Percentiles rank a stretch among this genome's conserved stretches.
Conservation (phyloP, 1,140 invertebrate genomes). For the Cyclina sinensis region DNA sequence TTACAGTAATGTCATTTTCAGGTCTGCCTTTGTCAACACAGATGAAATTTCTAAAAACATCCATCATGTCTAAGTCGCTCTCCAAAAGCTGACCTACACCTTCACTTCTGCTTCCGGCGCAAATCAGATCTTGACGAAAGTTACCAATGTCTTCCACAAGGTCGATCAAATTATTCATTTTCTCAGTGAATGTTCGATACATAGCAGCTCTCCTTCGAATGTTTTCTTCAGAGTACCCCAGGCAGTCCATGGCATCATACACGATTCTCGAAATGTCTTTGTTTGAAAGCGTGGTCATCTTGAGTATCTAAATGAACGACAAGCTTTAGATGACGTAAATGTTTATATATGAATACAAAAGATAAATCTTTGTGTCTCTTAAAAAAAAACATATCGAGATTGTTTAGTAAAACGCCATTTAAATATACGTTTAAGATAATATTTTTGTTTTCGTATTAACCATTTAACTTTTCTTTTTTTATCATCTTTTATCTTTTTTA, state of each 20-base stretch:
- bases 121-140: neutral
- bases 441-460: too few relatives aligned
- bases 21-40: neutral
- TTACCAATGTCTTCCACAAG: neutral
- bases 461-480: too few relatives aligned
- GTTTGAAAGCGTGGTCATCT: neutral
- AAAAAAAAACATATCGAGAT: too few relatives aligned
- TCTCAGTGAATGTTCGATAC: neutral
- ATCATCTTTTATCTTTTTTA: too few relatives aligned
- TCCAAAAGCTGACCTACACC: neutral
- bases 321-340: too few relatives aligned
- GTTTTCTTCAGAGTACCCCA: neutral
- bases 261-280: neutral
- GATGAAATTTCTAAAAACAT: neutral
- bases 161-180: neutral
- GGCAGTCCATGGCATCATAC: neutral
- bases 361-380: too few relatives aligned
- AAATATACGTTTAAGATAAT: too few relatives aligned
- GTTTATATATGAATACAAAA: too few relatives aligned
- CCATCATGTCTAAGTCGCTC: neutral
- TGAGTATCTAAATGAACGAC: too few relatives aligned
- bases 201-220: neutral
- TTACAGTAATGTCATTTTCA: neutral
- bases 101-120: neutral
- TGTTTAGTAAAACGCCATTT: too few relatives aligned